Base-by-base conservation (phyloP, 2,113 vertebrate species). In the Petromus typicus region DNA sequence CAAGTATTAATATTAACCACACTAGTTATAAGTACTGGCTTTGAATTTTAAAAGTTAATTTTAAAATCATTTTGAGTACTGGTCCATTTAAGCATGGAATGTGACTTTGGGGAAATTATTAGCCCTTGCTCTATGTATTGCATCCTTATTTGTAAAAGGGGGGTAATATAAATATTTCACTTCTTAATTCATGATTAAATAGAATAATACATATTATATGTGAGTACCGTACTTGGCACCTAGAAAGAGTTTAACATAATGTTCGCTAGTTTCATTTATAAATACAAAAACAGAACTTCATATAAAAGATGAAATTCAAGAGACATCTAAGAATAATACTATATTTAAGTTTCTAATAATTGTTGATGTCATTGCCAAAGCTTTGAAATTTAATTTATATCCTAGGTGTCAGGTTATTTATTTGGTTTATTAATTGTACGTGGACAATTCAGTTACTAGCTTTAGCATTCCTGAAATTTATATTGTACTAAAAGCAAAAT, bases 401-500 rank as follows among this genome's bases (percentile, higher is more conserved):
- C 51, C 51, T 7, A 3, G 51, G 43, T 34, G 27, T 92, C 54
- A 86, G 59, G 27, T 57, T 86, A 71, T 89, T 94, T 69, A 32
- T 48, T 25, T 81, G 67, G 25, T 93, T 69, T 93, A n/a, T 86
- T 95, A 85, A 43, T 75, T 67, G 64, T 30, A 71, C 63, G 40
- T 91, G 34, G 40, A 40, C 5, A 56, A 9, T 88, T 76, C 88
- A 87, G 45, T 64, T 78, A 78, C 3, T 93, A 71, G 27, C 18
- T 20, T 85, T 54, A 67, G 87, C 34, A 32, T 81, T 79, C 87
- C 92, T 81, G 71, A 90, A 82, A 84, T 73, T 83, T 71, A 9
- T 79, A 45, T 96, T 87, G 25, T 75, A n/a, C 43, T 86, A 32
- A 96, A 89, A 94, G 43, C 85, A 86, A n/a, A 94, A 37, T 40